Evolutionary conservation across 2,113 vertebrate species (phyloP).

Genomic region (Corythornis cristatus): DNA sequence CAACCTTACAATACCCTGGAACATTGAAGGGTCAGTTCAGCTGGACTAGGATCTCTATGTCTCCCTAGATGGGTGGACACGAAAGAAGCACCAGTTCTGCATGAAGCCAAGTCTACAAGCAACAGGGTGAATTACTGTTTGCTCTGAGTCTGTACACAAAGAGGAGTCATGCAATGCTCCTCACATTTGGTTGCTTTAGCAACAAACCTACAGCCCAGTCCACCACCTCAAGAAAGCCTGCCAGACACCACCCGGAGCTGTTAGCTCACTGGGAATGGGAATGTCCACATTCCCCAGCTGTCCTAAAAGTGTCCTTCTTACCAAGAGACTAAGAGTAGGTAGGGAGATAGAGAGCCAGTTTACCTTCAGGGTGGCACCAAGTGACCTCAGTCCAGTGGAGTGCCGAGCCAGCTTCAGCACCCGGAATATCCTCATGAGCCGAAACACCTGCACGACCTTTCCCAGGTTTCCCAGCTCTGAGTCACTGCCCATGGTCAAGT

Average conservation of each 20-base stretch:
- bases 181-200: background rate
- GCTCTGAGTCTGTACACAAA: background rate
- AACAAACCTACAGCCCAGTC: background rate
- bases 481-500: conserved; percentile 78
- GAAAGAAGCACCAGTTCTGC: background rate
- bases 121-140: background rate
- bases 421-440: conserved; percentile 96
- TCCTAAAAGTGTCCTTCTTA: background rate
- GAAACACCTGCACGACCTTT: conserved; percentile 92
- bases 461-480: conserved; percentile 87
- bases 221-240: background rate
- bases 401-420: conserved; percentile 96
- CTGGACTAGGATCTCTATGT: background rate
- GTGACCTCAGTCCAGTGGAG: conserved; percentile 91
- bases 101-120: background rate
- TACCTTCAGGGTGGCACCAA: conserved; percentile 95
- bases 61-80: background rate
- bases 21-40: background rate
- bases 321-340: background rate
- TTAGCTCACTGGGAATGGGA: background rate
- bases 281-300: background rate
- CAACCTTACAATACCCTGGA: background rate
- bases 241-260: background rate
- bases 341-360: background rate
- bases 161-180: background rate